These are phyloP conservation scores for Smithornis capensis DNA, from an alignment of 2,113 vertebrate genomes.

Conservation along the genomic window DNA sequence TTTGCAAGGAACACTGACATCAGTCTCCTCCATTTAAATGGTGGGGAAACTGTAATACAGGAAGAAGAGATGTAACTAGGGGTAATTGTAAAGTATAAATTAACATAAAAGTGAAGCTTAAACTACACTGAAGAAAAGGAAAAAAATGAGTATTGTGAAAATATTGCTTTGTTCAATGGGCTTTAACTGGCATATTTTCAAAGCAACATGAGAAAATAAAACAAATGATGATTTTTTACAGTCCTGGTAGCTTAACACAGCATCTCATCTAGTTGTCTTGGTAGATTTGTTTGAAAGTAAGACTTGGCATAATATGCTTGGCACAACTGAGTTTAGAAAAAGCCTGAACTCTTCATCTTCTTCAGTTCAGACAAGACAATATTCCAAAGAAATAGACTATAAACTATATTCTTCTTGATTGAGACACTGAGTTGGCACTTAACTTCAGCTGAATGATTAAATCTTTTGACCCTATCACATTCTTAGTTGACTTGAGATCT, in stretches of 20 bases:
- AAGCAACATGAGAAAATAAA: not conserved
- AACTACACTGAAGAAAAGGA: not conserved
- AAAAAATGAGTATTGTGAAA: not conserved
- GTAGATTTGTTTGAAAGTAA: not conserved
- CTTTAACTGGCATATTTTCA: not conserved
- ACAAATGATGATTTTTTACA: not conserved
- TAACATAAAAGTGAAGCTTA: not conserved
- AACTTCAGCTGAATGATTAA: not conserved
- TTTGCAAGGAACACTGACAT: not conserved
- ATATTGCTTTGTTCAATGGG: not conserved
- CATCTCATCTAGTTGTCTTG: not conserved
- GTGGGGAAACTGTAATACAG: not conserved
- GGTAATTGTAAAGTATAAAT: not conserved
- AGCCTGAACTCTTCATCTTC: not conserved
- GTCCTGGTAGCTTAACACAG: not conserved
- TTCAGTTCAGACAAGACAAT: not conserved
- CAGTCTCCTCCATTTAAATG: not conserved
- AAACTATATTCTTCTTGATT: not conserved
- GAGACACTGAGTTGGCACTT: not conserved
- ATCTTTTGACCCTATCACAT: not conserved
- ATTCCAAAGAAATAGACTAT: not conserved
- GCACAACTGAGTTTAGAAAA: not conserved
- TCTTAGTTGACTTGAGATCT: not conserved
- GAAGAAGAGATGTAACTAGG: not conserved
- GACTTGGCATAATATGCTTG: not conserved